Conservation (phyloP, 2,113 vertebrate species). For the Tragelaphus scriptus region DNA sequence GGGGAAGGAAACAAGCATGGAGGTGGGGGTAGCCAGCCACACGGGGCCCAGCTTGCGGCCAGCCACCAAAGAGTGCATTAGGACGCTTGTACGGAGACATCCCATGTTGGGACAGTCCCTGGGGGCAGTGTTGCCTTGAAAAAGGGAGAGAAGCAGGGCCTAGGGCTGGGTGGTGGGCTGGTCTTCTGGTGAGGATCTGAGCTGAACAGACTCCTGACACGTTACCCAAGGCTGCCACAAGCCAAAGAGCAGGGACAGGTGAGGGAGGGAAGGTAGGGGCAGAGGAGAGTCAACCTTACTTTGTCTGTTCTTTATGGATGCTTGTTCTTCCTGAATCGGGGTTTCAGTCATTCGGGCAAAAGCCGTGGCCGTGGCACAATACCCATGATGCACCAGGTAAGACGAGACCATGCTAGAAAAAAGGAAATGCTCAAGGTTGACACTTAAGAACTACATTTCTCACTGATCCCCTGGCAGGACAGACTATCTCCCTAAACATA, state of each 20-base stretch:
- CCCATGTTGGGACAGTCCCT: background rate
- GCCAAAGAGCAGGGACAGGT: background rate
- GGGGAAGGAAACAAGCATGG: background rate
- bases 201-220: background rate
- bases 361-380: slow-evolving; percentile 96
- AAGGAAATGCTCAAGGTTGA: slow-evolving; percentile 58
- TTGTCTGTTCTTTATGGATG: slow-evolving; percentile 98
- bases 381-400: slow-evolving; percentile 98
- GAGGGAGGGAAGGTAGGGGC: background rate
- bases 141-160: background rate
- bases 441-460: slow-evolving; percentile 54
- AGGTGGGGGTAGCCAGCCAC: background rate
- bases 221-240: background rate
- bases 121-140: background rate
- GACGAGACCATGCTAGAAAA: slow-evolving; percentile 95
- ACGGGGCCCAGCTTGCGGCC: background rate
- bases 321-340: slow-evolving; percentile 96
- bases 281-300: slow-evolving; percentile 83
- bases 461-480: background rate
- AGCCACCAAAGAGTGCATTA: background rate
- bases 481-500: background rate
- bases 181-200: background rate
- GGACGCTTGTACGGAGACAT: background rate
- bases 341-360: slow-evolving; percentile 97
- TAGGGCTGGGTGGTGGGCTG: background rate